Percentiles rank a stretch among this genome's conserved stretches.
Conservation (phyloP, 2,113 vertebrate genomes). For the Rhegmatorhina hoffmannsi region DNA sequence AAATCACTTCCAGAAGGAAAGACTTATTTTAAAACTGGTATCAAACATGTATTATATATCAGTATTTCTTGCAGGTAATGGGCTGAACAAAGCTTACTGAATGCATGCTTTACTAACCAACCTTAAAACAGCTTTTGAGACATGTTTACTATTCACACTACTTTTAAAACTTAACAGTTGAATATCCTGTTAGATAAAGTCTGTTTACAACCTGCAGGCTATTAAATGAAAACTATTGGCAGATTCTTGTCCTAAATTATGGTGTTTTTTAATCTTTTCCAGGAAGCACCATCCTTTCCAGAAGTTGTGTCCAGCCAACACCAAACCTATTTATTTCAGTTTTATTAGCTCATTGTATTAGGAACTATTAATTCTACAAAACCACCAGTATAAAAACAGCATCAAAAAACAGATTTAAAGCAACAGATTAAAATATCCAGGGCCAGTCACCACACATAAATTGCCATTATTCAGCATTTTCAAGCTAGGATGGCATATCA, state of each 20-base stretch:
- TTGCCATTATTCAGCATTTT: background rate
- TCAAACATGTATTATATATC: rapidly evolving
- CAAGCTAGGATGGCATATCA: background rate
- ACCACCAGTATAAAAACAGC: background rate
- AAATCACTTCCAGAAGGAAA: background rate
- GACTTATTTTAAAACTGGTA: background rate
- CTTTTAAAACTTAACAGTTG: background rate
- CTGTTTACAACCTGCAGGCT: background rate
- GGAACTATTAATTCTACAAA: background rate
- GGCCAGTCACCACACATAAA: background rate
- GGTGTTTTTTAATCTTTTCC: background rate
- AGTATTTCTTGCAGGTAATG: background rate
- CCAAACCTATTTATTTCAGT: background rate
- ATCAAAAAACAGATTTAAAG: background rate
- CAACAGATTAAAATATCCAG: background rate
- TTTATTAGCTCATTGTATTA: background rate
- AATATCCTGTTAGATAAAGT: background rate
- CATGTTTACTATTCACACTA: background rate
- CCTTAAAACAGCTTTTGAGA: background rate
- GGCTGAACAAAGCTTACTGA: background rate
- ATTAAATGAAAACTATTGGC: background rate
- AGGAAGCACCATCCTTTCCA: background rate
- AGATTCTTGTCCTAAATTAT: background rate
- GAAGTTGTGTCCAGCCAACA: background rate
- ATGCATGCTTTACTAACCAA: background rate